Evolutionary conservation across 2,888 invertebrate genomes (phyloP).

Genomic region (Podabrus alpinus): DNA sequence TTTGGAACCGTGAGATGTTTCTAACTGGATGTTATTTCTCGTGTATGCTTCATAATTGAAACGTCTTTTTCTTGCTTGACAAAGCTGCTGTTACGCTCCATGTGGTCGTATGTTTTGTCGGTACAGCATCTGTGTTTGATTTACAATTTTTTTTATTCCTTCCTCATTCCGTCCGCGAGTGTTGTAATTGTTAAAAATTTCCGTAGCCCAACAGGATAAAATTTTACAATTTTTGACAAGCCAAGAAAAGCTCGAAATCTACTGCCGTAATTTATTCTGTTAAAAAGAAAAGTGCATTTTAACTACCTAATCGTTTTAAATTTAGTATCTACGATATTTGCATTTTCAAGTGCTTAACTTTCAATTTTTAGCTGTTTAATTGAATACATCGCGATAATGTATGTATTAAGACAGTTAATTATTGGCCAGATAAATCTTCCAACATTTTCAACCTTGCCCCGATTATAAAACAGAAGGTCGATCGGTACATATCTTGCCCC

Average conservation of each 20-base stretch:
- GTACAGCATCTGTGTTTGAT: background rate
- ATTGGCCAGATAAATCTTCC: background rate
- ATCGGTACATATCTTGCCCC: constrained; percentile 22
- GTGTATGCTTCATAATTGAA: background rate
- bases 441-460: constrained; percentile 36
- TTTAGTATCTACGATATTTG: background rate
- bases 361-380: background rate
- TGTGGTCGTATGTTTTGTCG: background rate
- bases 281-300: background rate
- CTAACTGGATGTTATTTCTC: background rate
- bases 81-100: background rate
- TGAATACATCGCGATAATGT: background rate
- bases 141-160: background rate
- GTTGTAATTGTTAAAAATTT: background rate
- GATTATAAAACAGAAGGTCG: constrained; percentile 37
- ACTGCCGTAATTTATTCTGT: background rate
- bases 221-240: background rate
- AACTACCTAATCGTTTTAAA: background rate
- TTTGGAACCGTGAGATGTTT: background rate
- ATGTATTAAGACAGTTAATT: background rate
- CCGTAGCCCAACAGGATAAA: background rate
- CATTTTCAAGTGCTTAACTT: background rate
- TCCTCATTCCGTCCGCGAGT: background rate
- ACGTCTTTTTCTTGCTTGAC: background rate
- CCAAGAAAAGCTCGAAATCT: background rate